These are phyloP conservation scores for Pantelozetes paolii DNA, from an alignment of 2,888 invertebrate species.

Conservation along the genomic window DNA sequence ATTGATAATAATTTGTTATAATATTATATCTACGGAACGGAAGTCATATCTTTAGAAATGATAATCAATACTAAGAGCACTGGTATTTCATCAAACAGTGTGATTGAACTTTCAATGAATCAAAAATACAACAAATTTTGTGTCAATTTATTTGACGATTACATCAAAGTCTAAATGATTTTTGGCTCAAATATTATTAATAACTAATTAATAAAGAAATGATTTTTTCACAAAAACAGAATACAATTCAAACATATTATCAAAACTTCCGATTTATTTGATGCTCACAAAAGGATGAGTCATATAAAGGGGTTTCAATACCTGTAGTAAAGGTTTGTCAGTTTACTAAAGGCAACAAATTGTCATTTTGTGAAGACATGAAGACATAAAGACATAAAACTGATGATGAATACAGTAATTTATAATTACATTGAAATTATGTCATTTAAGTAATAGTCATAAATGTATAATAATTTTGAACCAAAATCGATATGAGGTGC, in stretches of 20 bases:
- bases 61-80: background rate
- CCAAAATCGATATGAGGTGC: background rate
- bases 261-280: no score
- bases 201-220: background rate
- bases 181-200: background rate
- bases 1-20: background rate
- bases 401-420: no score
- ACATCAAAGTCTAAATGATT: conserved; percentile 1
- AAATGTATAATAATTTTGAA: no score
- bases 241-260: background rate
- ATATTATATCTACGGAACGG: background rate
- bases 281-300: no score
- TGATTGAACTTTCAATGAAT: background rate
- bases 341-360: no score
- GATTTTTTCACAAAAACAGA: background rate
- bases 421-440: no score
- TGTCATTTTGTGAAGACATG: no score
- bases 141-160: conserved; percentile 19
- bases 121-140: background rate
- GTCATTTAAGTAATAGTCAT: no score
- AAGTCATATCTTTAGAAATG: background rate
- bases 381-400: no score
- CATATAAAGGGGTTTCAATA: no score
- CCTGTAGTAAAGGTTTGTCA: no score
- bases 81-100: no score